These are phyloP conservation scores for Planococcus citri DNA, from an alignment of 1,140 invertebrate genomes.

Conservation along the genomic window DNA sequence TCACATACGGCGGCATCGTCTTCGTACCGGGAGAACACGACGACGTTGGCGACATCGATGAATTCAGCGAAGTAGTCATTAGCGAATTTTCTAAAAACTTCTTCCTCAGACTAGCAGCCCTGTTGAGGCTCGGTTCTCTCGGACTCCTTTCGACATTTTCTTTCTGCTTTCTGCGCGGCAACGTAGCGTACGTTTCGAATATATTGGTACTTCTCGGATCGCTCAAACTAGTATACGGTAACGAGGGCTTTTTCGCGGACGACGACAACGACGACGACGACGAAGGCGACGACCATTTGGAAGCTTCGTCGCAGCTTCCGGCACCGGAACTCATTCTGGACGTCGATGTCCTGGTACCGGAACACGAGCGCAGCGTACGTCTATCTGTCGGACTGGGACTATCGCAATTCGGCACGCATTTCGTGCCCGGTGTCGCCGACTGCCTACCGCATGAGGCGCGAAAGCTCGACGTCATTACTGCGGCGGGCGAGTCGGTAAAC, in stretches of 20 bases:
- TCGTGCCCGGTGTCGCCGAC: not conserved
- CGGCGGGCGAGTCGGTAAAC: not conserved
- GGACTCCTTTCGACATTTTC: slow-evolving; percentile 29
- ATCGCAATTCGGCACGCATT: not conserved
- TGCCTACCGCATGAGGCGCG: not conserved
- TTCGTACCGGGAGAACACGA: slow-evolving; percentile 34
- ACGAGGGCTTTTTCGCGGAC: not conserved
- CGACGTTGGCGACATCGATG: slow-evolving; percentile 35
- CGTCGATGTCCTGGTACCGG: not conserved
- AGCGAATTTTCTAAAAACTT: slow-evolving; percentile 27
- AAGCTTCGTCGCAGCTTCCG: not conserved
- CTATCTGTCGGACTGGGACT: not conserved
- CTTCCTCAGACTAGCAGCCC: slow-evolving; percentile 30
- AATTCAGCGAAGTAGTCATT: slow-evolving; percentile 26
- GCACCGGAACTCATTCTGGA: not conserved
- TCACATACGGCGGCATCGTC: slow-evolving; percentile 41
- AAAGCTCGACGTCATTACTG: not conserved
- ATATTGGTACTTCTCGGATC: slow-evolving; percentile 30
- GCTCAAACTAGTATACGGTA: slow-evolving; percentile 3
- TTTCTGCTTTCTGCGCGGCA: slow-evolving; percentile 48
- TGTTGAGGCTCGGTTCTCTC: slow-evolving; percentile 33
- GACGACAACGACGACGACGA: too few relatives aligned
- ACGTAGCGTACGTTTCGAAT: slow-evolving; percentile 57
- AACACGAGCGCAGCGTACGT: not conserved
- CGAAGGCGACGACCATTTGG: not conserved